Evolutionary conservation across 2,797 vertebrate genomes (phyloP), one percentile per base, ranked within the genome.

Genomic region (Thripadectes ignobilis): DNA sequence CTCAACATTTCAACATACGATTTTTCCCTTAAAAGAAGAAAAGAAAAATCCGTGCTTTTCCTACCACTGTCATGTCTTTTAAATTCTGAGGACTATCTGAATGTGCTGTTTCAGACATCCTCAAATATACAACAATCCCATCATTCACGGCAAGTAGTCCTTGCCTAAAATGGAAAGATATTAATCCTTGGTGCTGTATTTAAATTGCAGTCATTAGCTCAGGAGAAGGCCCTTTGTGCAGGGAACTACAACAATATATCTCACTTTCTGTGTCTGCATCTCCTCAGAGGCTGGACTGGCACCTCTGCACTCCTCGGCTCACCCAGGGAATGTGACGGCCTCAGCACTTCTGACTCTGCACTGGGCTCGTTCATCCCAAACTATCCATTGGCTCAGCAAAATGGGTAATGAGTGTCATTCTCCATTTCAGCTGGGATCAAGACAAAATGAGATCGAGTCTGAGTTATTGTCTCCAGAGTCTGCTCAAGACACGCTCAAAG

Each of bases 361-460:
- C 43, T 8, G 2, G 27, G 30, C 29, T 85, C 48, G 89, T 46
- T 5, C 39, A 10, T 27, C 54, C 71, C 62, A 22, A 18, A 21
- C 32, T 13, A 10, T 16, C 45, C 82, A 49, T 76, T 20, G 85
- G 79, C 91, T 95, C 96, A 95, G 96, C 93, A 93, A 29, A 77
- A 86, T 6, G 12, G 34, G 29, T 22, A 58, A 34, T 45, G 58
- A 76, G 68, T 89, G 93, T 73, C 96, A 78, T 34, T 73, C 68
- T 66, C 74, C 67, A 49, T 57, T 26, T 41, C 75, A 14, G 49
- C 32, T 5, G 62, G 81, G 45, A 83, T 32, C 74, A 16, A 51
- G 58, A 48, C 65, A 81, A 78, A 85, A 71, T 26, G 81, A 84
- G 80, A 74, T 7, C 0, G 3, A 43, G 57, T 48, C 66, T 71